Evolutionary conservation across 2,113 vertebrate species (phyloP).

Genomic region (Erythrocercus mccallii): DNA sequence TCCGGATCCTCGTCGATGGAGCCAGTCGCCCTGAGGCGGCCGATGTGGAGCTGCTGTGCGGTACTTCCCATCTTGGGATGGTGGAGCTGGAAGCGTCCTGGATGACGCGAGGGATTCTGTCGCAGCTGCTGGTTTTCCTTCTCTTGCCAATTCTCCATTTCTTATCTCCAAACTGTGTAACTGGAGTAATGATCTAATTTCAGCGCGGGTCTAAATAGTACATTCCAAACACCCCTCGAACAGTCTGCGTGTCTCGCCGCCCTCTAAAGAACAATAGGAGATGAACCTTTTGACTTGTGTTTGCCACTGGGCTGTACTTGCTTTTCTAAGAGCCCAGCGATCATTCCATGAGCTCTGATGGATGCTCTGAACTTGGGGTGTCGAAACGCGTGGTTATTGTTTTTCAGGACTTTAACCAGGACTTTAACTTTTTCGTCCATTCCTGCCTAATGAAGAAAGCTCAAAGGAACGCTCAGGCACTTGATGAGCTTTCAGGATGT

Average conservation of each 20-base stretch:
- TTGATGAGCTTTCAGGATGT: background rate
- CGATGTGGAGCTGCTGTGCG: background rate
- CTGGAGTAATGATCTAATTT: background rate
- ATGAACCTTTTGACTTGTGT: background rate
- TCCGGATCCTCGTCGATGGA: accelerated
- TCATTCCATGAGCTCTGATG: background rate
- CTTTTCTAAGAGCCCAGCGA: background rate
- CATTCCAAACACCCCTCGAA: background rate
- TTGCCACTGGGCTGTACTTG: background rate
- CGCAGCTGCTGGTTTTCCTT: background rate
- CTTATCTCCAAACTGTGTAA: background rate
- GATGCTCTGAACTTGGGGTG: background rate
- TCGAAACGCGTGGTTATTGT: background rate
- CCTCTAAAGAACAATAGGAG: background rate
- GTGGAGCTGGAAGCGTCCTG: background rate
- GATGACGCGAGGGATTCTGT: background rate
- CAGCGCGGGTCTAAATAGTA: accelerated
- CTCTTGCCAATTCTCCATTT: background rate
- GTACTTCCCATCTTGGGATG: background rate
- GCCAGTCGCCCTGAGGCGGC: background rate
- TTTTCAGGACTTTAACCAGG: background rate
- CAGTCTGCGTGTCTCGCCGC: background rate
- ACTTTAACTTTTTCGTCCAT: background rate
- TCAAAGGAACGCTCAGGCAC: accelerated
- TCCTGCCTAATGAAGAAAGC: background rate